Conservation (phyloP, 1,140 invertebrate species). For the Teleogryllus occipitalis region DNA sequence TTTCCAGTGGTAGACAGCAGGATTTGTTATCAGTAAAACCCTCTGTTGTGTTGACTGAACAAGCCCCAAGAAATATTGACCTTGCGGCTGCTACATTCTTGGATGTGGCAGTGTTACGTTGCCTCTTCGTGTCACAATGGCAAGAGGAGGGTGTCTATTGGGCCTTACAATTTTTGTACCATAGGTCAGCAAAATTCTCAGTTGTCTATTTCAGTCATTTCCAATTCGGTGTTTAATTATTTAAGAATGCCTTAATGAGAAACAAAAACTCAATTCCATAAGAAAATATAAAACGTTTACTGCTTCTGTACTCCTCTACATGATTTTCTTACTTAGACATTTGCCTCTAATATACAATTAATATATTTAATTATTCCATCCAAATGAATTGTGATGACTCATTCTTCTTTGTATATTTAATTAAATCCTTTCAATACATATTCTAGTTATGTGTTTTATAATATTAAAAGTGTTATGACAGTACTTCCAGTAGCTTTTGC, state of each 20-base stretch:
- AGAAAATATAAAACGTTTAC: no score
- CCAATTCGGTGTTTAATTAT: no score
- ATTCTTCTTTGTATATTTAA: background rate
- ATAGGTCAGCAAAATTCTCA: slow-evolving; percentile 49
- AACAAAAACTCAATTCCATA: no score
- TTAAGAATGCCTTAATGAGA: no score
- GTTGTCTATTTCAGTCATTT: no score
- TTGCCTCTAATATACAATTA: slow-evolving; percentile 11
- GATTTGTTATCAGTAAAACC: background rate
- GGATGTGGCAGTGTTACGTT: slow-evolving; percentile 90
- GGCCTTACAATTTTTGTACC: slow-evolving; percentile 86
- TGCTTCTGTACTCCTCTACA: no score
- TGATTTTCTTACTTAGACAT: no score
- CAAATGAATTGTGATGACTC: background rate
- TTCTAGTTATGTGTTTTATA: no score
- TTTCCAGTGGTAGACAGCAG: slow-evolving; percentile 7
- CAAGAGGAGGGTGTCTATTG: slow-evolving; percentile 78
- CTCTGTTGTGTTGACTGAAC: background rate
- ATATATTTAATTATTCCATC: background rate
- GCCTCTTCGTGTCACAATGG: slow-evolving; percentile 96
- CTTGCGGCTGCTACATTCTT: slow-evolving; percentile 85
- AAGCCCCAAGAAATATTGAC: slow-evolving; percentile 38
- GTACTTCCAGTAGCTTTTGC: background rate
- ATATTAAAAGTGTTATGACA: background rate
- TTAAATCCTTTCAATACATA: background rate